Base-by-base conservation (phyloP, 2,888 invertebrate genomes). In the Stictocephala bisonia region DNA sequence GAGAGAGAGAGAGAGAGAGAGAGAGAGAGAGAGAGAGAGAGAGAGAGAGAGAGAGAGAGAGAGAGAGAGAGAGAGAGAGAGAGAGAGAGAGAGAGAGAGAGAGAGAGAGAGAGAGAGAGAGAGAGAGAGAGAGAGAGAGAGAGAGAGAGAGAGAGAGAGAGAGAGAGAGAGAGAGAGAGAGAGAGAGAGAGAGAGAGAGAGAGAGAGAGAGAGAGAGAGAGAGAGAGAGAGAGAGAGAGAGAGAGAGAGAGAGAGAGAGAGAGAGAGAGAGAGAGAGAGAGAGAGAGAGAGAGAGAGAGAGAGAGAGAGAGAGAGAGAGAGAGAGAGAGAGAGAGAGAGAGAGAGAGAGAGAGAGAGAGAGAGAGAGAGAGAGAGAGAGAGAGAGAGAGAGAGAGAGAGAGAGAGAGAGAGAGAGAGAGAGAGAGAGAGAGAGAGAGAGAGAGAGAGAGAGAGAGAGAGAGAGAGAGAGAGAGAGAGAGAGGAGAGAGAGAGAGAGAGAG, bases 311-410 rank as follows among this genome's bases (percentile, higher is more conserved):
- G 58, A 2, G 29, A 6, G 31, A 15, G n/a, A 6, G 31, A 11
- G 29, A 27, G 58, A 6, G n/a, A 15, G 58, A 26, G 31, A 11
- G 31, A 11, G 58, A 26, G 58, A 11, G 24, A 26, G 51, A 69
- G 74, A 26, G 58, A 11, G 58, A 26, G 29, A 26, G 58, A 11
- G 29, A 9, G 58, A 11, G 29, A n/a, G 58, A 15, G 58, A 2
- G 20, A 15, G 24, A 2, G 58, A 11, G 29, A 9, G 24, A 24
- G 24, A 2, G 20, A 76, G 74, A 71, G 79, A 56, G 77, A 74
- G 77, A 80, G 77, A 78, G 79, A 77, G 80, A 76, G 79, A 80
- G 81, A 81, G 82, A 78, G 79, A 78, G 82, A 82, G 83, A 83
- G 85, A 84, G 9, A 15, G 26, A 4, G 60, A 11, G 31, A 20